Base-by-base conservation (phyloP, 2,888 invertebrate species). In the Drosophila atripex region DNA sequence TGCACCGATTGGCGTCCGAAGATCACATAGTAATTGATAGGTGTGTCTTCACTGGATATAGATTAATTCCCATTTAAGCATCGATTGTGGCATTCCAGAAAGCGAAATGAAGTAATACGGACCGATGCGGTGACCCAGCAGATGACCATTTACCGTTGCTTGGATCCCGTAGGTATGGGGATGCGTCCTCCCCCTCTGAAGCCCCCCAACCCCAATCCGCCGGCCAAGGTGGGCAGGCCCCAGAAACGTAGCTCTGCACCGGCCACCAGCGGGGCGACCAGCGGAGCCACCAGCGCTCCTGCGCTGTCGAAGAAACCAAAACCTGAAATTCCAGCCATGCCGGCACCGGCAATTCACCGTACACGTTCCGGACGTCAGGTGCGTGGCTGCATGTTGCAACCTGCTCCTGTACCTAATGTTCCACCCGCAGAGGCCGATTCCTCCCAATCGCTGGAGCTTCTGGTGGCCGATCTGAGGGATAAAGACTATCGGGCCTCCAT, bases 11-110 rank as follows among this genome's bases (percentile, higher is more conserved):
- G 3, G 86, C 91, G 12, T 82, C 88, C 49, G 77, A 84, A 0
- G 90, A 90, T 73, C 90, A 90, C 56, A 89, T 90, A n/a, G 89
- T 90, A 0, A 91, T 91, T 6, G 89, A 91, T 66, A 88, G 89
- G 90, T 90, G 25, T 69, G 39, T 59, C 30, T 12, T 23, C 0
- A 35, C 35, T 11, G 4, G 0, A n/a, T 1, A 35, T 14, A n/a
- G 0, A n/a, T 6, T n/a, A 6, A 6, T 35, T 35, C 35, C 35
- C 35, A 28, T 28, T 35, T 2, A 35, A 2, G n/a, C 14, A 35
- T n/a, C 7, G 9, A 8, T 11, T 12, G 14, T 25, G 18, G 3
- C 18, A 18, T 5, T 25, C 0, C 57, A 90, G 91, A 3, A 88
- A 90, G 51, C 78, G 86, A 16, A 91, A 91, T 53, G 90, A 91